phyloP scores from a whole-genome alignment of 2,888 invertebrate species.

The Limnephilus auricula region DNA sequence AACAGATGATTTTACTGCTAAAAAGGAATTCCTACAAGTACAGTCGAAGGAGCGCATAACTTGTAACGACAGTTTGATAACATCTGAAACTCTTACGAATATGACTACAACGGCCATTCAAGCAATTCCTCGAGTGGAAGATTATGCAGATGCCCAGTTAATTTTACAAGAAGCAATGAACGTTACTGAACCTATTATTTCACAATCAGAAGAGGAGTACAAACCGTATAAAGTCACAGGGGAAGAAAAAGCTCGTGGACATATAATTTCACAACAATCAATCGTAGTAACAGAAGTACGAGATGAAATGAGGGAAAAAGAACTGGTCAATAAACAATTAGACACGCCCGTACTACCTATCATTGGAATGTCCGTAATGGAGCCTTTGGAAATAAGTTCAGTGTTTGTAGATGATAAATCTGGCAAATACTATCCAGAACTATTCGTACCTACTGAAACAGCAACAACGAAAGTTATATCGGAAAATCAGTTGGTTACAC shows the following conservation, averaged over 20 bases:
- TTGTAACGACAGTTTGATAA: conserved; percentile 74
- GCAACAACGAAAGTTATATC: conserved; percentile 82
- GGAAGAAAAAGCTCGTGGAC: conserved; percentile 74
- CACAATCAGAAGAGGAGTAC: conserved; percentile 80
- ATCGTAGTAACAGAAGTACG: conserved; percentile 82
- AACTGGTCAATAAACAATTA: conserved; percentile 73
- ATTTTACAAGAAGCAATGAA: conserved; percentile 82
- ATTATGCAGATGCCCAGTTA: conserved; percentile 78
- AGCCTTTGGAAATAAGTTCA: conserved; percentile 83
- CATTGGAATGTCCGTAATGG: conserved; percentile 80
- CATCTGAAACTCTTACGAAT: conserved; percentile 73
- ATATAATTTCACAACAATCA: conserved; percentile 80
- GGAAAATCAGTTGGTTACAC: conserved; percentile 82
- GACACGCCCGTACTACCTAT: conserved; percentile 78
- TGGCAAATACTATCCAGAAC: conserved; percentile 87
- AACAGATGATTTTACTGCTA: conserved; percentile 68
- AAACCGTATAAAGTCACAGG: conserved; percentile 74
- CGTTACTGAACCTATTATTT: conserved; percentile 80
- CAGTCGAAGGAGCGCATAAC: conserved; percentile 72
- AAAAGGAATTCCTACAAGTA: conserved; percentile 70
- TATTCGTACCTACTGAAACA: conserved; percentile 87
- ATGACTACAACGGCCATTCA: conserved; percentile 70
- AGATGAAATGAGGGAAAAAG: conserved; percentile 80
- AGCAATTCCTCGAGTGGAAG: conserved; percentile 70
- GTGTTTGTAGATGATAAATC: conserved; percentile 84